Evolutionary conservation across 2,113 vertebrate species (phyloP), one percentile per base, ranked within the genome.

Genomic region (Merops nubicus): DNA sequence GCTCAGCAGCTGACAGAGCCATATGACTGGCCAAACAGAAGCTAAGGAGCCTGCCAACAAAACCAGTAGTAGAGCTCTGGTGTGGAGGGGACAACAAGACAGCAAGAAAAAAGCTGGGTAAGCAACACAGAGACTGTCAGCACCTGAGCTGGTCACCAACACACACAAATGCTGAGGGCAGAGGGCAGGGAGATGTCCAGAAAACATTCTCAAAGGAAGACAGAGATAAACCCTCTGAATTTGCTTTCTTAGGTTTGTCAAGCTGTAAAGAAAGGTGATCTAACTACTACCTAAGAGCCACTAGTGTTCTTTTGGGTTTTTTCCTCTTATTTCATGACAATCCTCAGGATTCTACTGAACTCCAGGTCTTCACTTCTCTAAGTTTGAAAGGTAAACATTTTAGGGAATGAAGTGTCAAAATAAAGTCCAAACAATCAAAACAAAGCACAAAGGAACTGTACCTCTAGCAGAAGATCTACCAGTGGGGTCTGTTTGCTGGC

Each of bases 401-500:
- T 8, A 64, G 26, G 11, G 31, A n/a, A 72, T 6, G 43, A 79
- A 69, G 15, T 3, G 26, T 28, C 56, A 56, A 9, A 92, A 2
- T 20, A 59, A 59, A 94, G 8, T 28, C 69, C 25, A 91, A 40
- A 12, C 12, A 68, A 48, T n/a, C 73, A 88, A 86, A 70, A n/a
- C 8, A 43, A 64, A 86, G 10, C 13, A 11, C 4, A 25, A 57
- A 42, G 14, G 70, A 83, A 79, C 29, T 88, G 95, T 97, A 99
- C 99, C 99, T 99, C 99, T 67, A 99, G 97, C 63, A 99, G 98
- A 70, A 99, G 98, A 93, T 99, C 99, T 34, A 99, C 98, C 57
- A 99, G 96, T 42, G 99, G 99, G 5, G 99, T 99, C 96, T 99
- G 99, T 88, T 99, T 99, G 98, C 98, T 99, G 93, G 99, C 99